Conservation (phyloP, 2,888 invertebrate genomes). For the Sphinx pinastri region DNA sequence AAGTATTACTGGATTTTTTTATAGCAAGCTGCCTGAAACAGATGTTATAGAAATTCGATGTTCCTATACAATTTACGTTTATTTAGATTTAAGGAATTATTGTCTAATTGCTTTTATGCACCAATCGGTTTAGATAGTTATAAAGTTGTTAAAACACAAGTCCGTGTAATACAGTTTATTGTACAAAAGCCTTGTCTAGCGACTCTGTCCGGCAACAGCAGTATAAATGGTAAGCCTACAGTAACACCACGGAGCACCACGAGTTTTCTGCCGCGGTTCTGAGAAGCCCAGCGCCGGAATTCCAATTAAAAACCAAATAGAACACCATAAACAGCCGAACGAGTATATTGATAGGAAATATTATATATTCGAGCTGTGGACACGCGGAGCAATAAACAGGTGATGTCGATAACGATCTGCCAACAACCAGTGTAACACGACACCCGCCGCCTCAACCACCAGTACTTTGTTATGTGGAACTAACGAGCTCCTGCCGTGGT, state of each 20-base stretch:
- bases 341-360: conserved; percentile 21
- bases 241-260: not conserved
- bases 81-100: too few relatives aligned
- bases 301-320: conserved; percentile 22
- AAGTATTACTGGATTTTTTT: not conserved
- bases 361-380: not conserved
- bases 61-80: too few relatives aligned
- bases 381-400: conserved; percentile 22
- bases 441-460: not conserved
- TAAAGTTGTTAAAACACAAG: too few relatives aligned
- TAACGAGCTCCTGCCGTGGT: not conserved
- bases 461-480: not conserved
- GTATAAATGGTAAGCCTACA: not conserved
- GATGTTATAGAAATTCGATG: too few relatives aligned
- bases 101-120: too few relatives aligned
- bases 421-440: not conserved
- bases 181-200: not conserved
- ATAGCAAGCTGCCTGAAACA: too few relatives aligned
- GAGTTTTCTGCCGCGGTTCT: conserved; percentile 4
- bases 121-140: too few relatives aligned
- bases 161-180: too few relatives aligned
- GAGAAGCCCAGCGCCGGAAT: conserved; percentile 4
- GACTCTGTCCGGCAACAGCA: not conserved
- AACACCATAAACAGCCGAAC: conserved; percentile 4
- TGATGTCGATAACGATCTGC: conserved; percentile 24